phyloP scores from a whole-genome alignment of 2,113 vertebrate species.

The Bungarus multicinctus region DNA sequence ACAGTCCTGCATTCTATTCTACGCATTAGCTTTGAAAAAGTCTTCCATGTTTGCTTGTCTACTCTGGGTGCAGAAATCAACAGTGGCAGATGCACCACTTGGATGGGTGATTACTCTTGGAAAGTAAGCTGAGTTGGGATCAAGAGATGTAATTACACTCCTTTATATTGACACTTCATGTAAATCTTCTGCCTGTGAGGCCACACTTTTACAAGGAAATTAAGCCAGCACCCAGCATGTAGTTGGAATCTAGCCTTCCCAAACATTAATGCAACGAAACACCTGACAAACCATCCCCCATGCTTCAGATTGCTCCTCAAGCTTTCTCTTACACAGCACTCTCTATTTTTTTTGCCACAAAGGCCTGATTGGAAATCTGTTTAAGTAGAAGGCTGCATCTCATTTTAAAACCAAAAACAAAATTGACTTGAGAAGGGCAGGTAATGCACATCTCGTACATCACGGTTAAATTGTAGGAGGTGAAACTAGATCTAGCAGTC shows the following conservation, averaged over 20 bases:
- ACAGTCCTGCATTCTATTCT: conserved; percentile 25
- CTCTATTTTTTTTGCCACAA: neutral
- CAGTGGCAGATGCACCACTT: conserved; percentile 29
- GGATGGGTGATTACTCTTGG: conserved; percentile 16
- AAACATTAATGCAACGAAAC: conserved; percentile 26
- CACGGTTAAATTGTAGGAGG: neutral
- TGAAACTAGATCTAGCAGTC: neutral
- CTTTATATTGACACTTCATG: conserved; percentile 37
- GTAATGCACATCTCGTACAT: neutral
- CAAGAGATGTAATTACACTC: conserved; percentile 14
- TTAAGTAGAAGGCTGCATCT: neutral
- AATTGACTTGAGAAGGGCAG: neutral
- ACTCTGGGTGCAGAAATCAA: conserved; percentile 22
- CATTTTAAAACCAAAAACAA: neutral
- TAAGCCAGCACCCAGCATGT: neutral
- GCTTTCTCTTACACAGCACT: conserved; percentile 10
- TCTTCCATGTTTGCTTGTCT: conserved; percentile 19
- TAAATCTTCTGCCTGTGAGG: conserved; percentile 35
- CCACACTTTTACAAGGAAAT: conserved; percentile 24
- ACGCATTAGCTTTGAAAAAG: conserved; percentile 39
- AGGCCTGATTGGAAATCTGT: conserved; percentile 6
- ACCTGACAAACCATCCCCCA: conserved; percentile 20
- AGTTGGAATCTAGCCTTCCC: neutral
- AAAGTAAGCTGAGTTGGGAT: conserved; percentile 22
- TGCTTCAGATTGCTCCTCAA: conserved; percentile 11